phyloP scores from a whole-genome alignment of 2,888 invertebrate genomes.

The Rutpela maculata region DNA sequence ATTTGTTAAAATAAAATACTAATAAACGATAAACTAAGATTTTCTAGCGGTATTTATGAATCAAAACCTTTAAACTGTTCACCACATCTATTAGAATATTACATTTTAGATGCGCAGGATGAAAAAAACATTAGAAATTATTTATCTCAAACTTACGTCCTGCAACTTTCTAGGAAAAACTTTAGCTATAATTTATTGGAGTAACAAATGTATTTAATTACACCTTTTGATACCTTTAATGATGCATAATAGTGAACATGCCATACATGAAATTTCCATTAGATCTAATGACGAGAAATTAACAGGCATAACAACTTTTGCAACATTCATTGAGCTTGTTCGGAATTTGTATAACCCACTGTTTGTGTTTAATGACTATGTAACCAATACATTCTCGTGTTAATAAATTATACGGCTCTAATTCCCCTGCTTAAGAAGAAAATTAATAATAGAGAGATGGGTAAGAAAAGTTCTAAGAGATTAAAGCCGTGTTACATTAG shows the following conservation, averaged over 20 bases:
- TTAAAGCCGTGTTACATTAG: background rate
- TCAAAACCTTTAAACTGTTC: too few relatives aligned
- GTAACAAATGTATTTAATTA: too few relatives aligned
- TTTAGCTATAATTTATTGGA: too few relatives aligned
- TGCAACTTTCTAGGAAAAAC: too few relatives aligned
- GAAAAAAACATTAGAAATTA: too few relatives aligned
- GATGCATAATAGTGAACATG: background rate
- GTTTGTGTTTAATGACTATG: background rate
- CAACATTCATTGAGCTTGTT: background rate
- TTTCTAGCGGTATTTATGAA: too few relatives aligned
- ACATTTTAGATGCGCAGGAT: too few relatives aligned
- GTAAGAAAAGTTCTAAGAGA: background rate
- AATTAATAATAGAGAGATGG: background rate
- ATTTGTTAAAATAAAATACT: too few relatives aligned
- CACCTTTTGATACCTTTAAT: too few relatives aligned
- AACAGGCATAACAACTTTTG: background rate
- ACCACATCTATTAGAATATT: too few relatives aligned
- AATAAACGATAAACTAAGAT: too few relatives aligned
- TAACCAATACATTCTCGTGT: background rate
- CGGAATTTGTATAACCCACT: background rate
- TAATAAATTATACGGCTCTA: background rate
- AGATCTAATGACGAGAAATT: background rate
- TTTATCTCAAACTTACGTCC: too few relatives aligned
- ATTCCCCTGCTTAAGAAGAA: background rate
- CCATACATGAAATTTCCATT: background rate